Conservation (phyloP, 2,113 vertebrate genomes). For the Eublepharis macularius region DNA sequence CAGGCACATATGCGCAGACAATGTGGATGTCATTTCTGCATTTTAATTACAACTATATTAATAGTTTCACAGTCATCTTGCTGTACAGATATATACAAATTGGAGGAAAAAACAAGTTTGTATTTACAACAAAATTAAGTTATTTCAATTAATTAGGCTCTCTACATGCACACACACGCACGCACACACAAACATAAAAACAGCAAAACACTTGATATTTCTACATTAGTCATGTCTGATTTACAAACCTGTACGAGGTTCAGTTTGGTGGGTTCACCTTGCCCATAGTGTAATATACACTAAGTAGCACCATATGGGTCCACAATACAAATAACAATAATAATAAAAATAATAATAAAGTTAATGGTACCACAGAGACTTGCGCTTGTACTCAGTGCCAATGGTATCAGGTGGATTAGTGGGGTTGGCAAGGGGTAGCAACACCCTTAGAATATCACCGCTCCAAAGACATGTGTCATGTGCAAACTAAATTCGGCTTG, state of each 20-base stretch:
- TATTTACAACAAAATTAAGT: conserved; percentile 80
- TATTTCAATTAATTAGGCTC: conserved; percentile 69
- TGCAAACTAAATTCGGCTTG: rapidly evolving
- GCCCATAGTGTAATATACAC: conserved; percentile 71
- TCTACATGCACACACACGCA: conserved; percentile 62
- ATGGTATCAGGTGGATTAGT: background rate
- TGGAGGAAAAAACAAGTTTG: conserved; percentile 30
- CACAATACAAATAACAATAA: background rate
- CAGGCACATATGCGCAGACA: background rate
- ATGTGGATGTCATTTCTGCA: background rate
- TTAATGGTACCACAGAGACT: background rate
- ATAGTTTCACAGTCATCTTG: conserved; percentile 45
- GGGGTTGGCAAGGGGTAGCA: background rate
- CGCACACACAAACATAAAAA: background rate
- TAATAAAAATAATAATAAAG: background rate
- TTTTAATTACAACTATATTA: conserved; percentile 77
- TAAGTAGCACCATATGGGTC: background rate
- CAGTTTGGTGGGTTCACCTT: conserved; percentile 57
- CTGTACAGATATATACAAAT: conserved; percentile 70
- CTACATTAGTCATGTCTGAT: conserved; percentile 58
- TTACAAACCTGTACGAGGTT: conserved; percentile 47
- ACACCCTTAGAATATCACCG: background rate
- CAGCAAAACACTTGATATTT: conserved; percentile 22
- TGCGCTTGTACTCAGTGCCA: rapidly evolving
- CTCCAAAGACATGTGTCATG: background rate